Percentiles rank a stretch among this genome's conserved stretches.
phyloP scores from a whole-genome alignment of 2,113 vertebrate genomes.

The Prochilodus magdalenae region DNA sequence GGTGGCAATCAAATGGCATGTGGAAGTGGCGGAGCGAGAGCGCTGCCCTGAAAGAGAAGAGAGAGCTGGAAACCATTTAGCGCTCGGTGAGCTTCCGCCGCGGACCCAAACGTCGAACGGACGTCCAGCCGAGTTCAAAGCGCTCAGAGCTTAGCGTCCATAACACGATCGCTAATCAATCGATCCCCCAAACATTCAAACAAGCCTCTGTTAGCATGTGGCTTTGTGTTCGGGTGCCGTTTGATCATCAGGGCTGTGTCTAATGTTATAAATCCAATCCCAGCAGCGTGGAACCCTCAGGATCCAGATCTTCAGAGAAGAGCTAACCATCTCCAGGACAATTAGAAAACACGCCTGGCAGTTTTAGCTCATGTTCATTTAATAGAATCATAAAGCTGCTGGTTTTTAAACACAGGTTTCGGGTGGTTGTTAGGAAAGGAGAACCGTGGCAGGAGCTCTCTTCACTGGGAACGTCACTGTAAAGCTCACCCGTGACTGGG shows the following conservation, averaged over 20 bases:
- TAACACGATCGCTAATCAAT: background rate
- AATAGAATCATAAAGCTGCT: too few relatives aligned
- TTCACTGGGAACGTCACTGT: too few relatives aligned
- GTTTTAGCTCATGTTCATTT: too few relatives aligned
- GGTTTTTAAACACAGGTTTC: too few relatives aligned
- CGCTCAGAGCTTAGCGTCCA: conserved; percentile 37
- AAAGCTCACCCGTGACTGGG: too few relatives aligned
- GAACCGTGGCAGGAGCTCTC: too few relatives aligned
- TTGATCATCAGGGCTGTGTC: background rate
- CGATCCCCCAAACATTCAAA: background rate
- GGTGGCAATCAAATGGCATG: conserved; percentile 63
- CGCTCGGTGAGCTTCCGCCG: conserved; percentile 49
- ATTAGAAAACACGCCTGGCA: too few relatives aligned
- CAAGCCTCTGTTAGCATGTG: background rate
- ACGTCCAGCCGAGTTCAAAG: conserved; percentile 67
- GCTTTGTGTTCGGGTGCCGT: background rate
- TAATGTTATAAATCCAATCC: too few relatives aligned
- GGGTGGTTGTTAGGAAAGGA: too few relatives aligned
- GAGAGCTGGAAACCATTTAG: conserved; percentile 68
- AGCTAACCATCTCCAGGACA: too few relatives aligned
- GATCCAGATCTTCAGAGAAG: too few relatives aligned
- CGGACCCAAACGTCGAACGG: conserved; percentile 56
- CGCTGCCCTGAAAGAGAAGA: conserved; percentile 50
- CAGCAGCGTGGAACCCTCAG: too few relatives aligned
- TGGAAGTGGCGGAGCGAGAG: conserved; percentile 65